Conservation (phyloP, 1,140 invertebrate species). For the Portunus trituberculatus region DNA sequence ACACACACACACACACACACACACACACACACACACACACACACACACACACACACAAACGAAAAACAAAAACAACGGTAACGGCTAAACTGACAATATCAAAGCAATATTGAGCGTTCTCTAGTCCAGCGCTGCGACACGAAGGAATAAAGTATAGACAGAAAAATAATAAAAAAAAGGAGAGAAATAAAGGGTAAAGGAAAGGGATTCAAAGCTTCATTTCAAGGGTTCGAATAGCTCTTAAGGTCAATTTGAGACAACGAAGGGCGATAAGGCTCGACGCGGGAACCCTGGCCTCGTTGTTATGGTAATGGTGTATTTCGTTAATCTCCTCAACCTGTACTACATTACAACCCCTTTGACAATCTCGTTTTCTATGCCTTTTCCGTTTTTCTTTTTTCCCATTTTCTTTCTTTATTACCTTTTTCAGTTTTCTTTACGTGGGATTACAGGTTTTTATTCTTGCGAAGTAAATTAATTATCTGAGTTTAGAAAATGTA, state of each 20-base stretch:
- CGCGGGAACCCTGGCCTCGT: background rate
- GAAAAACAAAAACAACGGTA: too few species aligned
- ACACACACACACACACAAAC: too few species aligned
- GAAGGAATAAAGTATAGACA: background rate
- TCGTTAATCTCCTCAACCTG: background rate
- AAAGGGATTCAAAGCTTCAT: background rate
- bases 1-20: too few species aligned
- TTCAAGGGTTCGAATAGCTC: background rate
- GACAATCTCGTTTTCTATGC: background rate
- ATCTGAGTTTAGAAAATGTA: too few species aligned
- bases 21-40: too few species aligned
- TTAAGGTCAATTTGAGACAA: conserved; percentile 3
- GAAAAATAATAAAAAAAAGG: background rate
- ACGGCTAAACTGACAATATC: too few species aligned
- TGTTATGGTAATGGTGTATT: conserved; percentile 2
- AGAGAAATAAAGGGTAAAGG: background rate
- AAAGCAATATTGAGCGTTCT: background rate
- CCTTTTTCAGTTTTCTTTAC: too few species aligned
- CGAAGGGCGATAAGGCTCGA: background rate
- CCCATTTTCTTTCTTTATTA: too few species aligned
- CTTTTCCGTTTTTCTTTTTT: too few species aligned
- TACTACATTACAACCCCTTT: background rate
- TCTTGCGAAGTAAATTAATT: too few species aligned
- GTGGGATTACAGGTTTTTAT: too few species aligned
- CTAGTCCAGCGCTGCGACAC: too few species aligned